Percentiles rank a stretch among this genome's conserved stretches.
Evolutionary conservation across 2,797 vertebrate genomes (phyloP).

Genomic region (Betta splendens): DNA sequence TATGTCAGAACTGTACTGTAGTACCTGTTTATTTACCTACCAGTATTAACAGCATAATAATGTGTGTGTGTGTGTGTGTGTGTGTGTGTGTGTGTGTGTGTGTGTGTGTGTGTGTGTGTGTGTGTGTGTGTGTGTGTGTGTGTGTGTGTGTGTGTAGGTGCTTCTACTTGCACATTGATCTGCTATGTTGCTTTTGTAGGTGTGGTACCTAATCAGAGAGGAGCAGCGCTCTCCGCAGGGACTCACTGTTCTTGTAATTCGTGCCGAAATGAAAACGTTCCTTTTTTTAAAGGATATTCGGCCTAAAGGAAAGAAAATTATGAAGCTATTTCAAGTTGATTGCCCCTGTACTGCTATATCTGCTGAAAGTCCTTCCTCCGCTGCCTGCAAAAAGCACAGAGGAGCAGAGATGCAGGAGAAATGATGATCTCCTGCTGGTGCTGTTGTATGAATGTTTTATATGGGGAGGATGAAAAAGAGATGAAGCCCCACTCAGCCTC

Average conservation of each 20-base stretch:
- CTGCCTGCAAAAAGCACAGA: constrained; percentile 40
- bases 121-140: no score
- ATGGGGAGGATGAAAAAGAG: constrained; percentile 60
- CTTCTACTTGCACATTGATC: constrained; percentile 6
- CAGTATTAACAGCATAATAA: no score
- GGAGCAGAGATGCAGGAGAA: constrained; percentile 47
- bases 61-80: no score
- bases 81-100: no score
- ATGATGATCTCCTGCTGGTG: constrained; percentile 64
- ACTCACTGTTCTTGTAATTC: constrained; percentile 34
- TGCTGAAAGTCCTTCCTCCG: constrained; percentile 51
- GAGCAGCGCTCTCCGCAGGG: constrained; percentile 20
- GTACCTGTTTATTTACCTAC: no score
- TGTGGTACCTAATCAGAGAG: constrained; percentile 26
- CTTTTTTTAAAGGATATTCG: constrained; percentile 27
- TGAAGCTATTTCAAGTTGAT: constrained; percentile 64
- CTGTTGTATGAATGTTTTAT: constrained; percentile 72
- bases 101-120: no score
- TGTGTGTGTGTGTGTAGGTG: no score
- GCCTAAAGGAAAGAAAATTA: constrained; percentile 56
- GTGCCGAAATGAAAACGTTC: constrained; percentile 45
- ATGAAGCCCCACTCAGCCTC: constrained; percentile 48
- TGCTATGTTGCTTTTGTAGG: neutral
- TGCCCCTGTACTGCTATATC: constrained; percentile 56
- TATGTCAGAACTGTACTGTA: constrained; percentile 22